Base-by-base conservation (phyloP, 2,797 vertebrate genomes). In the Alosa sapidissima region DNA sequence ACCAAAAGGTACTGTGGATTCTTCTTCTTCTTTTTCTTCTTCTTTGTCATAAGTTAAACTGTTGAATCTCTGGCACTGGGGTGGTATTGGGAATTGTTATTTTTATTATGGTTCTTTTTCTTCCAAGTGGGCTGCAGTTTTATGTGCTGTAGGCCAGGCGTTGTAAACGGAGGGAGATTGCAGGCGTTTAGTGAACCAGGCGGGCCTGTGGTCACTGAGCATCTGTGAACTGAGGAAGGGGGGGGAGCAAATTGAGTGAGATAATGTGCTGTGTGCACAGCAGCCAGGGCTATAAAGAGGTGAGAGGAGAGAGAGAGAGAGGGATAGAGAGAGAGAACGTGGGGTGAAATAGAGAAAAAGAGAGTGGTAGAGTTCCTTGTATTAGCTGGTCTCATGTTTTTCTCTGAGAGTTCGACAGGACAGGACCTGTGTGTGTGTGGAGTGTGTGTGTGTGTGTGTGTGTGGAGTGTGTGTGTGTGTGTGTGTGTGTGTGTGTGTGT, bases 161-260 rank as follows among this genome's bases (percentile, higher is more conserved):
- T 62, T 62, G 58, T 62, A 62, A 62, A 24, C 6, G n/a, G n/a
- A 62, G 6, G 58, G n/a, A 62, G 6, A 62, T 24, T 24, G 58
- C 58, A 11, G 28, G 82, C 21, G 1, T 83, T 86, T 21, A 55
- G 78, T 83, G 81, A 82, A 55, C 16, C 72, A 55, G 33, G 82
- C 51, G 85, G 83, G 83, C 65, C 82, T 41, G 6, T 58, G 33
- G 47, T 84, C 11, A 62, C 5, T 24, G 84, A 81, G 7, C 24
- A n/a, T 55, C 82, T 81, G 68, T 72, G 82, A 83, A 49, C 81
- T 21, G 54, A 81, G 36, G 16, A 49, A 82, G 28, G 28, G 82
- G 84, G 72, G 72, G 33, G 54, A 68, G 81, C 83, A 87, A 88
- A 87, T 86, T 51, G 87, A 87, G 85, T 88, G 87, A 83, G 87